Evolutionary conservation across 2,113 vertebrate genomes (phyloP), one percentile per base, ranked within the genome.

Genomic region (Notiomystis cincta): DNA sequence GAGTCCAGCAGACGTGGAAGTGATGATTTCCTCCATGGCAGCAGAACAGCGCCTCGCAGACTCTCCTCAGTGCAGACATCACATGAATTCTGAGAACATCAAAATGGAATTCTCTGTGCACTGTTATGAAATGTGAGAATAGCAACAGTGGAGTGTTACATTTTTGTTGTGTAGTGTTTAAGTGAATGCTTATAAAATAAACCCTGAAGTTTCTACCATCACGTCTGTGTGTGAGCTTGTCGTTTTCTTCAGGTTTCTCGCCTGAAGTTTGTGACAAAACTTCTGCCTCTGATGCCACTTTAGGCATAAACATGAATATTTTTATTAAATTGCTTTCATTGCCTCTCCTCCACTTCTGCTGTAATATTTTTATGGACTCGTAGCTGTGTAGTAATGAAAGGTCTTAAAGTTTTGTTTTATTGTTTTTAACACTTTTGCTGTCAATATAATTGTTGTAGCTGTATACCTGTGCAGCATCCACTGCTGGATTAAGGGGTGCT

Each of bases 141-240:
- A 90, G 57, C 86, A 95, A 86, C 28, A 91, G 86, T 18, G 31
- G 92, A 95, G 88, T 90, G 95, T 83, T 86, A 95, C 62, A 90
- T 93, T 97, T 95, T 92, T 95, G 89, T 96, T 93, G 86, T 90
- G 71, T 38, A 42, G 67, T 35, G 51, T 30, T 94, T 95, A 96
- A 96, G 51, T 82, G 83, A 89, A 72, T 77, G 86, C 83, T 97
- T 96, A 92, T 56, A 97, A 96, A 96, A 97, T 70, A 97, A 96
- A 83, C 33, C 37, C 45, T 40, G 24, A 20, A 65, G 51, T 62
- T 95, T 75, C 66, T 23, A 51, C 45, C 22, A 60, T 82, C 80
- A 48, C 15, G 13, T 37, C 66, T 88, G 35, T n/a, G 20, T n/a
- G 40, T 0, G 18, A 77, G 16, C 54, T 53, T 64, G 35, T 8